phyloP scores from a whole-genome alignment of 2,113 vertebrate species.

The Alectura lathami region DNA sequence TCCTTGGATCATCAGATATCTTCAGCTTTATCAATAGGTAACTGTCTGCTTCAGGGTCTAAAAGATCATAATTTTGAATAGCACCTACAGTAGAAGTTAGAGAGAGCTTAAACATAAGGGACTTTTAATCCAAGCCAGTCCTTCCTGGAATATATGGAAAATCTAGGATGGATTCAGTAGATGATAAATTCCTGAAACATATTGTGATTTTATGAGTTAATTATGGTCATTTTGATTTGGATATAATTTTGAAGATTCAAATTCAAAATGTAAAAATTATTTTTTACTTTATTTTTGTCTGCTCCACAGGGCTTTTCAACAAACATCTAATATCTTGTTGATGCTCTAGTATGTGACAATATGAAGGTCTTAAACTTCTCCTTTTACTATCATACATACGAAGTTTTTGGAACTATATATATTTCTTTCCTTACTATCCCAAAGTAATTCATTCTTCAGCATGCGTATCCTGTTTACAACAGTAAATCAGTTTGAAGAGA shows the following conservation, averaged over 20 bases:
- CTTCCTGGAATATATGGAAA: neutral
- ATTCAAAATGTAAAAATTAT: neutral
- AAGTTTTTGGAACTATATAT: neutral
- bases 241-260: neutral
- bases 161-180: neutral
- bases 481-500: conserved; percentile 8
- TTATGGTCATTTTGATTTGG: neutral
- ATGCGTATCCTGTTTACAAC: neutral
- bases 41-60: neutral
- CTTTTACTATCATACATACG: neutral
- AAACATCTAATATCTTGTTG: neutral
- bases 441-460: neutral
- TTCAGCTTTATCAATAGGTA: neutral
- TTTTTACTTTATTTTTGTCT: neutral
- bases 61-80: neutral
- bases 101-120: neutral
- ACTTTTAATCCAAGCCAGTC: neutral
- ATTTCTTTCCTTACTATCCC: neutral
- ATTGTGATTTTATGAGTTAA: neutral
- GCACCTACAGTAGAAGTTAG: neutral
- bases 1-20: neutral
- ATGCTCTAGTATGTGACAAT: neutral
- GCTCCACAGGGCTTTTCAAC: neutral
- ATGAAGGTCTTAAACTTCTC: neutral
- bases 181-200: neutral